A percentile compares a stretch with the other conserved stretches of the same genome.
Conservation (phyloP, 2,888 invertebrate species). For the Shargacucullia verbasci region DNA sequence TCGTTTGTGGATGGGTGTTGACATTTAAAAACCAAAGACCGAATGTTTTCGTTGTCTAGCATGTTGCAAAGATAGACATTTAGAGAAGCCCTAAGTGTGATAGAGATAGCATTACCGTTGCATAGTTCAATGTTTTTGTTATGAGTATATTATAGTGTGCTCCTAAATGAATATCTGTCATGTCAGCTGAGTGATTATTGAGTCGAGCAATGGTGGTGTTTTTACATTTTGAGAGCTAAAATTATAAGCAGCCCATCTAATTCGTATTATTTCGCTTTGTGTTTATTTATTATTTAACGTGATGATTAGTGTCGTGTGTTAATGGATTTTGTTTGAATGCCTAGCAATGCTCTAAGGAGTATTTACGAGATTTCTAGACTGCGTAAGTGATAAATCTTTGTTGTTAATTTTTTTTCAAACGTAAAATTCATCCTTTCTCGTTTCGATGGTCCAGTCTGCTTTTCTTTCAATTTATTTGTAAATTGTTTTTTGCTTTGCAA, state of each 20-base stretch:
- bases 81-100: conserved; percentile 7
- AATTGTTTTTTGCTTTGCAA: conserved; percentile 2
- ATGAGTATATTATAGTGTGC: conserved; percentile 27
- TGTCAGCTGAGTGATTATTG: conserved; percentile 64
- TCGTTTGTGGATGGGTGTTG: conserved; percentile 11
- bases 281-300: conserved; percentile 36
- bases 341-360: conserved; percentile 57
- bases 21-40: conserved; percentile 18
- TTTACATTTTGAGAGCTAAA: conserved; percentile 66
- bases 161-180: conserved; percentile 44
- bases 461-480: conserved; percentile 12
- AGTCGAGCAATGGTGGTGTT: conserved; percentile 82
- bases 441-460: conserved; percentile 52
- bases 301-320: conserved; percentile 29
- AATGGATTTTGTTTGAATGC: conserved; percentile 40
- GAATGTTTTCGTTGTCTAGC: conserved; percentile 20
- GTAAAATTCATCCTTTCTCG: conserved; percentile 74
- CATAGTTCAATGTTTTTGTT: conserved; percentile 54
- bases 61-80: conserved; percentile 22
- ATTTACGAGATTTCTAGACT: conserved; percentile 67
- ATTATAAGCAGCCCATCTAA: conserved; percentile 46
- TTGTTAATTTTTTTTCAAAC: conserved; percentile 74
- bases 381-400: conserved; percentile 84
- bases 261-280: conserved; percentile 37
- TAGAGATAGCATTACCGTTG: conserved; percentile 20